phyloP scores from a whole-genome alignment of 2,113 vertebrate genomes.

The Ploceus nigricollis region DNA sequence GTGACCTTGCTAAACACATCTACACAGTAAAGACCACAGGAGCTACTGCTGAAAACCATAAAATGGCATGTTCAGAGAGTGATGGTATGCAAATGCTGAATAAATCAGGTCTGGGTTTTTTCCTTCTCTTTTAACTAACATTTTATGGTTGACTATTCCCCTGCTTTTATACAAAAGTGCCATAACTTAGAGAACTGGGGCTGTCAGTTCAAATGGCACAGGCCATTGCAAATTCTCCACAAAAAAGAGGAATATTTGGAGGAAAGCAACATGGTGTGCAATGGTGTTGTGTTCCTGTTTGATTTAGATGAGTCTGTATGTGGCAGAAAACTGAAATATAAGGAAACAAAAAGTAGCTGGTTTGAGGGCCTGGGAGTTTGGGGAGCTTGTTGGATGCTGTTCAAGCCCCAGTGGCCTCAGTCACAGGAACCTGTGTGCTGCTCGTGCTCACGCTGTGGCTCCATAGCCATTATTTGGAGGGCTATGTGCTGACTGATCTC shows the following conservation, averaged over 20 bases:
- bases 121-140: background rate
- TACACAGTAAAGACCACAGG: background rate
- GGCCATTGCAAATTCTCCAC: background rate
- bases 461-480: background rate
- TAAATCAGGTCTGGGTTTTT: background rate
- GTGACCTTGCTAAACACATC: background rate
- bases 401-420: background rate
- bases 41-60: background rate
- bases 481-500: constrained; percentile 22
- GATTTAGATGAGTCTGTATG: background rate
- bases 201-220: background rate
- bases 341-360: background rate
- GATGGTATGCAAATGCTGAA: background rate
- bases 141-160: background rate
- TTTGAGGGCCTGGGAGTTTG: background rate
- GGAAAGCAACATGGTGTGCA: background rate
- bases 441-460: rapidly evolving
- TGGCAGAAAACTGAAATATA: background rate
- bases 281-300: background rate
- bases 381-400: background rate
- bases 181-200: background rate
- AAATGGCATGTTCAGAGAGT: background rate
- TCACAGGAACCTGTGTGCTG: background rate
- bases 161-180: background rate
- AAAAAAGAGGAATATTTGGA: background rate